Percentiles rank a stretch among this genome's conserved stretches.
Conservation (phyloP, 2,797 vertebrate species). For the Neomorphus geoffroyi region DNA sequence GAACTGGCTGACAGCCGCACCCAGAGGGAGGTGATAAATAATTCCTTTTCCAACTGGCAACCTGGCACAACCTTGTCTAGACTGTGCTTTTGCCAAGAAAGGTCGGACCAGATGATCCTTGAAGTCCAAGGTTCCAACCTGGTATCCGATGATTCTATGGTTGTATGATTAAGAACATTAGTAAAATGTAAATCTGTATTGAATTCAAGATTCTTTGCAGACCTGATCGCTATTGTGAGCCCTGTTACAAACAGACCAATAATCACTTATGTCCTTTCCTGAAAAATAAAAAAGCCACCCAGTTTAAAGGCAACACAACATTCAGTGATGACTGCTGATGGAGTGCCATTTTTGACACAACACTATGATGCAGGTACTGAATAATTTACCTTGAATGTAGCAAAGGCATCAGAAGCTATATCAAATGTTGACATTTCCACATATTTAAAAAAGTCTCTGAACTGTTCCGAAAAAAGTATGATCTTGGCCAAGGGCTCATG, state of each 20-base stretch:
- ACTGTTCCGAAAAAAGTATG: conserved; percentile 88
- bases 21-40: too few relatives aligned
- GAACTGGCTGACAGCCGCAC: too few relatives aligned
- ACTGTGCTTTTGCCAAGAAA: too few relatives aligned
- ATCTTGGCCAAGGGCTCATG: conserved; percentile 93
- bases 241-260: not conserved
- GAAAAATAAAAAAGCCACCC: not conserved
- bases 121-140: too few relatives aligned
- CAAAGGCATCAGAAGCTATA: conserved; percentile 97
- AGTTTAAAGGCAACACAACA: not conserved
- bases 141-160: too few relatives aligned
- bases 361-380: not conserved
- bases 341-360: not conserved
- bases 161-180: not conserved
- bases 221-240: not conserved
- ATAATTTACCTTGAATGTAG: conserved; percentile 92
- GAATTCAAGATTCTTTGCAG: not conserved
- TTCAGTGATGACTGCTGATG: not conserved
- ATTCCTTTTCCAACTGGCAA: too few relatives aligned
- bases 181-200: not conserved
- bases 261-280: not conserved
- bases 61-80: too few relatives aligned
- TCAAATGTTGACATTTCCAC: conserved; percentile 99
- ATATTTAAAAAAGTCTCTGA: conserved; percentile 92
- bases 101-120: too few relatives aligned